A percentile compares a stretch with the other conserved stretches of the same genome.
Evolutionary conservation across 2,113 vertebrate species (phyloP).

Genomic region (Mastomys natalensis): DNA sequence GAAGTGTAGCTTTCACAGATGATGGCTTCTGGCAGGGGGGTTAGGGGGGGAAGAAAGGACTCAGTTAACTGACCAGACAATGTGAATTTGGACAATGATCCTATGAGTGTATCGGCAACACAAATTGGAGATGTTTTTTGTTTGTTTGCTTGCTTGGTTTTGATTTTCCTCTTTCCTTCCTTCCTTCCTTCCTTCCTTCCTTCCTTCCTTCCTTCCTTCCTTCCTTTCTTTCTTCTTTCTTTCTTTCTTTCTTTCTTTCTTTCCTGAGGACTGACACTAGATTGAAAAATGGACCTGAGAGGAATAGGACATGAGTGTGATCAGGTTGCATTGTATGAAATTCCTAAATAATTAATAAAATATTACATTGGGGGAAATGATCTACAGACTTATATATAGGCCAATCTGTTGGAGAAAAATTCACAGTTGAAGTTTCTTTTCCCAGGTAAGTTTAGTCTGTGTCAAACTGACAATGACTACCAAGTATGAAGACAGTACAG

Average conservation of each 20-base stretch:
- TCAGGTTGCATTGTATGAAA: not conserved
- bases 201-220: no score
- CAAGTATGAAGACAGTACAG: no score
- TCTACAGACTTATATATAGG: not conserved
- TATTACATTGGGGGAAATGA: not conserved
- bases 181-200: no score
- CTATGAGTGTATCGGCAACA: not conserved
- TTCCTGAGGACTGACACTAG: not conserved
- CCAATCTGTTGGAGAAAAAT: not conserved
- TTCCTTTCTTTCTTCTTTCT: no score
- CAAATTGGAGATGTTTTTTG: not conserved
- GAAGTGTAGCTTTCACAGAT: not conserved
- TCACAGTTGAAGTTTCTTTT: not conserved
- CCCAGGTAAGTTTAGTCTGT: not conserved
- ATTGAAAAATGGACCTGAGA: not conserved
- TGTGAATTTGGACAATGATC: not conserved
- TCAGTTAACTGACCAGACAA: not conserved
- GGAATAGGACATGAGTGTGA: not conserved
- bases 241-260: no score
- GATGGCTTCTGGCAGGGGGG: not conserved
- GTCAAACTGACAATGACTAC: not conserved
- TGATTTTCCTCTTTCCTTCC: no score
- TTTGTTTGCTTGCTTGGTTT: no score
- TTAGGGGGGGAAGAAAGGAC: fast-evolving
- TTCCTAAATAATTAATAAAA: not conserved